A percentile compares a stretch with the other conserved stretches of the same genome.
Evolutionary conservation across 2,113 vertebrate genomes (phyloP).

Genomic region (Epinephelus lanceolatus): DNA sequence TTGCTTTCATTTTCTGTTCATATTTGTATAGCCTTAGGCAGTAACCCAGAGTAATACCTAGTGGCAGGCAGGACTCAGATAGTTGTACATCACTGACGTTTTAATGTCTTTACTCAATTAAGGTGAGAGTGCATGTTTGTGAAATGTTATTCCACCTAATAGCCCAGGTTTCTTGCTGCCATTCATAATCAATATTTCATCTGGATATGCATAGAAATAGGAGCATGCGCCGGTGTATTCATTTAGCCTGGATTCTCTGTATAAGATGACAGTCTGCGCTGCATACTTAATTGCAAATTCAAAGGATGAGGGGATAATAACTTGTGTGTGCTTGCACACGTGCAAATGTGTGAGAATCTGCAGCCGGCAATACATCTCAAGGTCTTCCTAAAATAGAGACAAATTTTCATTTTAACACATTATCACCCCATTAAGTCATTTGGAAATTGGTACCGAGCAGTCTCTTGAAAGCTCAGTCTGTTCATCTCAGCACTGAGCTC

Average conservation of each 20-base stretch:
- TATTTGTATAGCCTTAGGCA: slow-evolving; percentile 77
- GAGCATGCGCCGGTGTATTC: slow-evolving; percentile 50
- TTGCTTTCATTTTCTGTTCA: slow-evolving; percentile 78
- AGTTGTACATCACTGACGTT: slow-evolving; percentile 71
- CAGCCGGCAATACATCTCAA: slow-evolving; percentile 57
- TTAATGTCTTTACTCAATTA: slow-evolving; percentile 77
- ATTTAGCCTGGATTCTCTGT: slow-evolving; percentile 52
- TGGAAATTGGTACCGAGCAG: slow-evolving; percentile 54
- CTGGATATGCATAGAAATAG: slow-evolving; percentile 67
- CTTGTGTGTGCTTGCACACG: slow-evolving; percentile 40
- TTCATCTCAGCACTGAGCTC: slow-evolving; percentile 45
- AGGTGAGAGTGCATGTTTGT: slow-evolving; percentile 60
- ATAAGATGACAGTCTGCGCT: slow-evolving; percentile 56
- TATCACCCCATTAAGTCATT: slow-evolving; percentile 77
- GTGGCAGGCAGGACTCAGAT: slow-evolving; percentile 72
- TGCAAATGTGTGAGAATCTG: slow-evolving; percentile 38
- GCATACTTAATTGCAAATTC: slow-evolving; percentile 78
- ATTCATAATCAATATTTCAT: slow-evolving; percentile 76
- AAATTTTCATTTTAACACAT: slow-evolving; percentile 74
- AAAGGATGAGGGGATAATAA: slow-evolving; percentile 75
- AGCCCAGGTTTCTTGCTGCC: slow-evolving; percentile 63
- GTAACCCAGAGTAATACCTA: slow-evolving; percentile 71
- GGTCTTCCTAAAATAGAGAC: slow-evolving; percentile 75
- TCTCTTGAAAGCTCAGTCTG: slow-evolving; percentile 46
- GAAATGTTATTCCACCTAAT: slow-evolving; percentile 73